A percentile compares a stretch with the other conserved stretches of the same genome.
These are phyloP conservation scores for Drosophila serrata DNA, from an alignment of 1,140 invertebrate genomes.

Conservation along the genomic window DNA sequence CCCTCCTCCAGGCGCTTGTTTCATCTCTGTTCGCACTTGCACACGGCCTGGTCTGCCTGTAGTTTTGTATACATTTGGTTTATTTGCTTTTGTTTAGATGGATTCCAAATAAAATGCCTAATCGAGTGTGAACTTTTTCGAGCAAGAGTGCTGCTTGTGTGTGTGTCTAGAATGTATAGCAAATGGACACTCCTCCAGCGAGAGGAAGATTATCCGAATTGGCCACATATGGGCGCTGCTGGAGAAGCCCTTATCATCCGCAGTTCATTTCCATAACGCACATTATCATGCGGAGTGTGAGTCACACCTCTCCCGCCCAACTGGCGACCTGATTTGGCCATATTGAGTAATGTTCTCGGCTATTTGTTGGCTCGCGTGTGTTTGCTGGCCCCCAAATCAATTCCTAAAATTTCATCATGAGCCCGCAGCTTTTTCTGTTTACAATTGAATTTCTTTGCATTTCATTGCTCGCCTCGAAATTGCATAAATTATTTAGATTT, in stretches of 20 bases:
- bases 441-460: constrained; percentile 75
- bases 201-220: constrained; percentile 1
- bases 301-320: constrained; percentile 15
- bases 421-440: constrained; percentile 70
- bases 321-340: constrained; percentile 37
- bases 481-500: constrained; percentile 80
- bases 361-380: constrained; percentile 17
- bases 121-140: constrained; percentile 45
- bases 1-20: constrained; percentile 34
- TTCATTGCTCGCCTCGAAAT: constrained; percentile 54
- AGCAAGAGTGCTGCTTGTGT: constrained; percentile 13
- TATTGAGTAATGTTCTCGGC: constrained; percentile 40
- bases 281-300: constrained; percentile 21
- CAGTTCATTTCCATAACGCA: constrained; percentile 39
- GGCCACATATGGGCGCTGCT: constrained; percentile 18
- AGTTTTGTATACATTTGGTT: constrained; percentile 55
- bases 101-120: constrained; percentile 53
- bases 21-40: constrained; percentile 62
- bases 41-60: constrained; percentile 28
- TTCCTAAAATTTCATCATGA: constrained; percentile 69
- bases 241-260: constrained; percentile 26
- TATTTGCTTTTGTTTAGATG: constrained; percentile 65
- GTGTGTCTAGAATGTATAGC: background rate
- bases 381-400: constrained; percentile 63
- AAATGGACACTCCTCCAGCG: constrained; percentile 3